These are phyloP conservation scores for Montipora capricornis DNA, from an alignment of 64 coral and sea anemone species.

Conservation along the genomic window DNA sequence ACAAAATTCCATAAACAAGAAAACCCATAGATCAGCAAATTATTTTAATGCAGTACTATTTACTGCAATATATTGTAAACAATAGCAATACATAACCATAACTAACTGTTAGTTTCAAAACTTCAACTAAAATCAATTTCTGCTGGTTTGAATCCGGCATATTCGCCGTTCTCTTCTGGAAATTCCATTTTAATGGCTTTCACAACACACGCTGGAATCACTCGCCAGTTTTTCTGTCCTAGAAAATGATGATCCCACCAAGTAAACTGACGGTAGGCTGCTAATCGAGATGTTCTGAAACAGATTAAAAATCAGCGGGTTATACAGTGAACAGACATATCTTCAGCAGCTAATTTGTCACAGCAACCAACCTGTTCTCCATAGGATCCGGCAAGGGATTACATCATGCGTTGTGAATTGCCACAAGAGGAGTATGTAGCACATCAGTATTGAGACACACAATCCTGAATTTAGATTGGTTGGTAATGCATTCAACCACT, in stretches of 20 bases:
- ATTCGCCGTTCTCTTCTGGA: slow-evolving; percentile 22
- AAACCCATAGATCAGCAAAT: no score
- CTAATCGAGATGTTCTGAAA: slow-evolving; percentile 45
- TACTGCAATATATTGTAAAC: no score
- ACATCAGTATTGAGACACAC: slow-evolving; percentile 39
- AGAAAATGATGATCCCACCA: neutral
- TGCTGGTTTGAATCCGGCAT: slow-evolving; percentile 20
- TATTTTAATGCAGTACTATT: no score
- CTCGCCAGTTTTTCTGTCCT: neutral
- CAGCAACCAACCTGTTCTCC: no score
- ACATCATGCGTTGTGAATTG: slow-evolving; percentile 10
- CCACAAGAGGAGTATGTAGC: slow-evolving; percentile 4
- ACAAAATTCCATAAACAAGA: no score
- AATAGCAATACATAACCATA: no score
- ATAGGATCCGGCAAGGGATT: slow-evolving; percentile 23
- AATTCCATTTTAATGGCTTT: neutral
- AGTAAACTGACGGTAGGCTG: slow-evolving; percentile 27
- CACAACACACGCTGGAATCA: slow-evolving; percentile 3
- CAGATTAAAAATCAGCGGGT: neutral
- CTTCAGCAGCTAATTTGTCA: no score
- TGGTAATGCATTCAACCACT: slow-evolving; percentile 13
- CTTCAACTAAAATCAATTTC: neutral
- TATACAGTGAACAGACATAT: no score
- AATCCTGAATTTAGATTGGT: slow-evolving; percentile 20
- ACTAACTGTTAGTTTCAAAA: no score